Base-by-base conservation (phyloP, 2,113 vertebrate genomes). In the Hemiprocne comata region DNA sequence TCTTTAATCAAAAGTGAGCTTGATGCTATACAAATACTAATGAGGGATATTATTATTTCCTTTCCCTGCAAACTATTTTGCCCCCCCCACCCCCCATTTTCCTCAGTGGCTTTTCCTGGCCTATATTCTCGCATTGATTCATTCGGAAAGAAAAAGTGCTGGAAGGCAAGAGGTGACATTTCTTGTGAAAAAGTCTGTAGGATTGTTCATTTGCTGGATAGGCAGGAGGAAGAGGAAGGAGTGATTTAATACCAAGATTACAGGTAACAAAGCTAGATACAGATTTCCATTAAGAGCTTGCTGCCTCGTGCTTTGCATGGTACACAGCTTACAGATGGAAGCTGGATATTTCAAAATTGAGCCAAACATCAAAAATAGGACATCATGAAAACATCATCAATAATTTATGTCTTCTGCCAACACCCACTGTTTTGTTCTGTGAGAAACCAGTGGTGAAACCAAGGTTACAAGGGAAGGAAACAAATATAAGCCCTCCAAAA, bases 1-100 rank as follows among this genome's bases (percentile, higher is more conserved):
- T 31, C 78, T 58, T 93, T 73, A 94, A 93, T 85, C 67, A 91
- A 65, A 61, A 95, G 16, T 40, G 55, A 85, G 64, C 60, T 33
- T 55, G 64, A 80, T 95, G 67, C 72, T n/a, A 50, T 75, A 76
- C 62, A 94, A 81, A 93, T 85, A 91, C 46, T 90, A 93, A 90
- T 64, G 64, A 94, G 46, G 6, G 31, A 13, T 64, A 71, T 76
- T 89, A 66, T 83, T 88, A 31, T 46, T 74, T 72, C 62, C 28
- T 79, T 78, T 87, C 75, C 29, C 55, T 73, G 55, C 7, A 79
- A 89, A 80, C 3, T 46, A 36, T 20, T 57, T 64, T 5, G 15
- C 20, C 8, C 6, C 9, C 13, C 8, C 53, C 33, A 2, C 3
- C 13, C 7, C 57, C n/a, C 2, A 3, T 72, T 91, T 69, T 80